phyloP scores from a whole-genome alignment of 2,888 invertebrate genomes.

The Eulithis prunata region DNA sequence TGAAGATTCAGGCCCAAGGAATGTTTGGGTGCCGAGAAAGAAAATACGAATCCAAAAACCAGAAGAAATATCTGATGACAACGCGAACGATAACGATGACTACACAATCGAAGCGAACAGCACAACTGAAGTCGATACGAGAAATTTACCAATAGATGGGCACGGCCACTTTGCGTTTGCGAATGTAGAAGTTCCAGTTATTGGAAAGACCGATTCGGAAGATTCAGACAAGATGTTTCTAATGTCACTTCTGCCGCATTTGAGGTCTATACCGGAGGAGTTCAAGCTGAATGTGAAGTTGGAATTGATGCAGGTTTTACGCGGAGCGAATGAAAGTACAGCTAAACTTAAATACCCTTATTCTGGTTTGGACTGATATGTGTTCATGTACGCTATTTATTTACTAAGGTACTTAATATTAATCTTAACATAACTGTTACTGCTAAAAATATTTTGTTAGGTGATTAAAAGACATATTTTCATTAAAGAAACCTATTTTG shows the following conservation, averaged over 20 bases:
- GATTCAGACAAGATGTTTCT: conserved; percentile 75
- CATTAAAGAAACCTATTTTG: background rate
- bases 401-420: background rate
- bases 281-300: conserved; percentile 70
- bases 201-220: conserved; percentile 54
- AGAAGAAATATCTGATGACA: conserved; percentile 59
- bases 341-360: conserved; percentile 33
- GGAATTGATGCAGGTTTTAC: conserved; percentile 75
- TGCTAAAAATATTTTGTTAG: background rate
- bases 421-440: conserved; percentile 1
- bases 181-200: conserved; percentile 57
- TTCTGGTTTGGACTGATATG: conserved; percentile 15
- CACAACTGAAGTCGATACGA: conserved; percentile 8
- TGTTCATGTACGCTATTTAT: background rate
- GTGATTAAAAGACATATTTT: conserved; percentile 14
- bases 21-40: conserved; percentile 60
- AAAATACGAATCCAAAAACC: conserved; percentile 58
- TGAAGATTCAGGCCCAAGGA: conserved; percentile 38
- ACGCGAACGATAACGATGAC: conserved; percentile 56
- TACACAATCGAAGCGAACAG: conserved; percentile 14
- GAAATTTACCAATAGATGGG: background rate
- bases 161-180: conserved; percentile 71
- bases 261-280: conserved; percentile 72
- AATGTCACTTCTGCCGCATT: conserved; percentile 71
- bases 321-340: conserved; percentile 63